Evolutionary conservation across 92 coral and sea anemone species (phyloP).

Genomic region (Heliopora coerulea): DNA sequence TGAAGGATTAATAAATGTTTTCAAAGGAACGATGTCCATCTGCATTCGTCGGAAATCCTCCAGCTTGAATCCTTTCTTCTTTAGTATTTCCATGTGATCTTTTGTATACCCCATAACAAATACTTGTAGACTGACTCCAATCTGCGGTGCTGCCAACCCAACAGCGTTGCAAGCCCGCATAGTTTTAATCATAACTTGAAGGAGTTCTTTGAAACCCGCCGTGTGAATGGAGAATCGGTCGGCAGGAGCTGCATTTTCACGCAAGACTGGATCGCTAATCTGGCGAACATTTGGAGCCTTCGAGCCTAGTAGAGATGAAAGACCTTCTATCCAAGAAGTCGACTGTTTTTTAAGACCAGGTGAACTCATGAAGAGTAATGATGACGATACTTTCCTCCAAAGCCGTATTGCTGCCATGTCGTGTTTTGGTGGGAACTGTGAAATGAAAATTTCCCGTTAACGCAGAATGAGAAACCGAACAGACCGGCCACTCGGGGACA

Average conservation of each 20-base stretch:
- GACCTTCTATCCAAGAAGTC: constrained; percentile 14
- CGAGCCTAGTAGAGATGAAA: constrained; percentile 11
- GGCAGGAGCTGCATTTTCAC: constrained; percentile 77
- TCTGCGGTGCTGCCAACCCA: constrained; percentile 97
- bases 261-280: constrained; percentile 79
- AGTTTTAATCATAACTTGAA: constrained; percentile 80
- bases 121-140: constrained; percentile 92
- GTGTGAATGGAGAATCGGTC: constrained; percentile 79
- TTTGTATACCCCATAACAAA: constrained; percentile 86
- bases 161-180: constrained; percentile 81
- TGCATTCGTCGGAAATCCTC: constrained; percentile 84
- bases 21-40: constrained; percentile 72
- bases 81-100: constrained; percentile 69
- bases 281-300: constrained; percentile 67
- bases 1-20: constrained; percentile 81
- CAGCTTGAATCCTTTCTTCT: constrained; percentile 72
- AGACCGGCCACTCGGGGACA: no score
- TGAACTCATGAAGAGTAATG: background rate
- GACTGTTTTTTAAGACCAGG: background rate
- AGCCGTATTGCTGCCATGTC: background rate
- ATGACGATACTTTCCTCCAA: background rate
- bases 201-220: constrained; percentile 83
- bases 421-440: no score
- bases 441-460: no score
- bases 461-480: no score